These are phyloP conservation scores for Choloepus didactylus DNA, from an alignment of 2,797 vertebrate genomes.

Conservation along the genomic window DNA sequence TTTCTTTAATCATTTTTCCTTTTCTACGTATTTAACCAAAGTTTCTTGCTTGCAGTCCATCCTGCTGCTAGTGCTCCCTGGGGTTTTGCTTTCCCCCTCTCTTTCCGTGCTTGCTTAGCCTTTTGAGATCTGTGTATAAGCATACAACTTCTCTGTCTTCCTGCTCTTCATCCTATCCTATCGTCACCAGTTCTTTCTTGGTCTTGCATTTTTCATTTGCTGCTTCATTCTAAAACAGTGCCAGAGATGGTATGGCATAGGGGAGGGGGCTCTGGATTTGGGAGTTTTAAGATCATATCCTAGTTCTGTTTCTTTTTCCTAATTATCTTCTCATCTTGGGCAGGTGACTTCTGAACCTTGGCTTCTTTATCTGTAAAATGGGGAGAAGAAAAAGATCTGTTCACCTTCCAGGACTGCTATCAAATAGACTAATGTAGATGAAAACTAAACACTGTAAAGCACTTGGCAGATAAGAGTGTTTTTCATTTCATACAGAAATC, in stretches of 20 bases:
- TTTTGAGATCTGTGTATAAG: background rate
- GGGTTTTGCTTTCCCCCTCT: background rate
- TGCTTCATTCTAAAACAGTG: background rate
- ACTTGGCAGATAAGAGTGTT: background rate
- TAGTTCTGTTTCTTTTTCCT: slow-evolving; percentile 6
- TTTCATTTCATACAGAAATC: slow-evolving; percentile 1
- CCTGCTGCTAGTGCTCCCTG: background rate
- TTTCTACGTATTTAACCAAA: background rate
- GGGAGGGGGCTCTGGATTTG: background rate
- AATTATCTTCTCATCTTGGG: background rate
- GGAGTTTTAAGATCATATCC: background rate
- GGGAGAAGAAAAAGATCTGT: background rate
- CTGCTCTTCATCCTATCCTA: background rate
- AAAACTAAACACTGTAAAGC: background rate
- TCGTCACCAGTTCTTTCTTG: background rate
- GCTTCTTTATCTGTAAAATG: slow-evolving; percentile 42
- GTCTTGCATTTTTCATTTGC: background rate
- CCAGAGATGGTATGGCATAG: background rate
- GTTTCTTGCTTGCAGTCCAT: background rate
- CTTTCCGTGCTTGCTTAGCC: background rate
- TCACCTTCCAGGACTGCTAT: background rate
- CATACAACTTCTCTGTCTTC: background rate
- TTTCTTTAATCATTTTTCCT: background rate
- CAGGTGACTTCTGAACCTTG: slow-evolving; percentile 20
- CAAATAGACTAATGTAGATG: background rate